Evolutionary conservation across 1,140 invertebrate species (phyloP), one percentile per base, ranked within the genome.

Genomic region (Drosophila ananassae): DNA sequence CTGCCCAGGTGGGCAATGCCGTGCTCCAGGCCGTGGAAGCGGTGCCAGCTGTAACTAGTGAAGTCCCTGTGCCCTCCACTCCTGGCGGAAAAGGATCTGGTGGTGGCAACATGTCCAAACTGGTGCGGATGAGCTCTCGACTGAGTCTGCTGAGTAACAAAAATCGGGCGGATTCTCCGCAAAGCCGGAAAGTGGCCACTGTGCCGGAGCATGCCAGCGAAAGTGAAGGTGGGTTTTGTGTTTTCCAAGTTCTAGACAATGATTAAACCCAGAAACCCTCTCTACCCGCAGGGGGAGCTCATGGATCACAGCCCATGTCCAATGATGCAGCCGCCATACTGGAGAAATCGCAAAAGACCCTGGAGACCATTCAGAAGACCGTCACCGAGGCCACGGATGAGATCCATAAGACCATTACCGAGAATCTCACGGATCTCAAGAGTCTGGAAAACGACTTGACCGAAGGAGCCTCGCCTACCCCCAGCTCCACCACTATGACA

Each of bases 371-470:
- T 39, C 79, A 90, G 24, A 90, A 81, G 34, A 83, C 77, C 7
- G 89, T 90, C 5, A 81, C 83, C 9, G 85, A 79, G 41, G 89
- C 83, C 48, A 90, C 87, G 41, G 78, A 85, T 32, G 91, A 91
- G 66, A 90, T 90, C 39, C 79, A 85, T 7, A 91, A 91, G 69
- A 92, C 90, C 28, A 90, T 92, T 10, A 79, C 61, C 51, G 91
- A 92, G 53, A 90, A 91, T 59, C 68, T 91, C 52, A 89, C 77
- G 21, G 91, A 90, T 69, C 52, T 89, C 7, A 91, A 90, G 55
- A 91, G 55, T 13, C 64, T 91, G 28, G 91, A 92, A 47, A 81
- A 52, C 10, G 89, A 92, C 48, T 64, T 91, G 10, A 75, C 75
- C 13, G 32, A 51, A 2, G 77, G 55, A 12, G 54, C 41, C n/a